Base-by-base conservation (phyloP, 2,113 vertebrate species). In the Pelobates fuscus region DNA sequence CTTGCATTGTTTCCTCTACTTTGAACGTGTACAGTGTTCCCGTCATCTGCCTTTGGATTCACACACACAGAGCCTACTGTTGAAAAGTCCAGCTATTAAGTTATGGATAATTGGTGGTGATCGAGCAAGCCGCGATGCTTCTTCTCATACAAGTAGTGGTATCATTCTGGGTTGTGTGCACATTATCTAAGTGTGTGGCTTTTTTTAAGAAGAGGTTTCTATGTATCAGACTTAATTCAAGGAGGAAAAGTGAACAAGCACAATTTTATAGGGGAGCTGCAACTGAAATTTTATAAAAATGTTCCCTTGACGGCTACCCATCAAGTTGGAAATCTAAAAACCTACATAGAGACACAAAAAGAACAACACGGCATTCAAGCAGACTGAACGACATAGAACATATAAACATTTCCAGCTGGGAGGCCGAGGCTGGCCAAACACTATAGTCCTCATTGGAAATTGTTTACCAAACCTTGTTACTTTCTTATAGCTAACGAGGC, bases 161-260 rank as follows among this genome's bases (percentile, higher is more conserved):
- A 72, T 63, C 60, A 20, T 41, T 37, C 70, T 72, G 70, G 44
- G 55, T 4, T n/a, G 59, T 2, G 7, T 30, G 27, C 15, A 41
- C 37, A 74, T 58, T 66, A 57, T 64, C 71, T 24, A 23, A 57
- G 49, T 66, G 61, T 66, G 62, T 58, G 62, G 62, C 49, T 65
- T 66, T 24, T 52, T 26, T 37, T 18, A 26, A 61, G 41, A 32
- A 43, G 43, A 24, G 41, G n/a, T 62, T 63, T 71, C n/a, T 71
- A 44, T 70, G n/a, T 46, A 8, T 43, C 55, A 49, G 11, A 70
- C 61, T 71, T 58, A 60, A 30, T 60, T 17, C 44, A 71, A 71
- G 27, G 30, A 71, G 69, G 30, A 12, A 43, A 46, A 46, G 32
- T 7, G 49, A 21, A 20, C 49, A 25, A 18, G n/a, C 18, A 55